Conservation (phyloP, 2,888 invertebrate genomes). For the Pasiphila rectangulata region DNA sequence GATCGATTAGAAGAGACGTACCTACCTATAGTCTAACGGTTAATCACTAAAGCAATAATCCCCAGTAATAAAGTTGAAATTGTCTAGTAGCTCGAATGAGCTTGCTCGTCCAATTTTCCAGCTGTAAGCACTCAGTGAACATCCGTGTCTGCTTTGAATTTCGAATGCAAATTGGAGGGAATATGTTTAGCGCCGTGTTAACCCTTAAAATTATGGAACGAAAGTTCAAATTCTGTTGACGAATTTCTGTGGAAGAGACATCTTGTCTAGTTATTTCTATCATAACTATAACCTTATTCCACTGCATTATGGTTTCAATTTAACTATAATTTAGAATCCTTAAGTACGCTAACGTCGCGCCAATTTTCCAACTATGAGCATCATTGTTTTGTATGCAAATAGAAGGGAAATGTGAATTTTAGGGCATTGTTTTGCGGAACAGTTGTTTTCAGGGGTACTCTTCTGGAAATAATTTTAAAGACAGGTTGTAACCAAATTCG, state of each 20-base stretch:
- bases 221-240: not conserved
- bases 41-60: not conserved
- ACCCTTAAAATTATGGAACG: not conserved
- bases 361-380: constrained; percentile 47
- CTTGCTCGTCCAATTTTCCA: constrained; percentile 2
- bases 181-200: not conserved
- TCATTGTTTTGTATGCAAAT: constrained; percentile 16
- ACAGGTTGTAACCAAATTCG: no score
- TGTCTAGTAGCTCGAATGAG: not conserved
- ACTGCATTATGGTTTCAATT: no score
- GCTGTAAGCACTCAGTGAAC: not conserved
- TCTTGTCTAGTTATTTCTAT: not conserved
- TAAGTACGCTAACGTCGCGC: no score
- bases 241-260: constrained; percentile 12
- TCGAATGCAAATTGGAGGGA: not conserved
- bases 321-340: no score
- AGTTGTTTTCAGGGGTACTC: no score
- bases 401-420: constrained; percentile 8
- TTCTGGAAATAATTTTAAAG: no score
- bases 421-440: constrained; percentile 8
- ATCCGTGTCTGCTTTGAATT: not conserved
- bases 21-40: not conserved
- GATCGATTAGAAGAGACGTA: not conserved
- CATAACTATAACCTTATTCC: not conserved
- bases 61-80: not conserved